A percentile compares a stretch with the other conserved stretches of the same genome.
phyloP scores from a whole-genome alignment of 1,140 invertebrate genomes.

The Drosophila oshimai region DNA sequence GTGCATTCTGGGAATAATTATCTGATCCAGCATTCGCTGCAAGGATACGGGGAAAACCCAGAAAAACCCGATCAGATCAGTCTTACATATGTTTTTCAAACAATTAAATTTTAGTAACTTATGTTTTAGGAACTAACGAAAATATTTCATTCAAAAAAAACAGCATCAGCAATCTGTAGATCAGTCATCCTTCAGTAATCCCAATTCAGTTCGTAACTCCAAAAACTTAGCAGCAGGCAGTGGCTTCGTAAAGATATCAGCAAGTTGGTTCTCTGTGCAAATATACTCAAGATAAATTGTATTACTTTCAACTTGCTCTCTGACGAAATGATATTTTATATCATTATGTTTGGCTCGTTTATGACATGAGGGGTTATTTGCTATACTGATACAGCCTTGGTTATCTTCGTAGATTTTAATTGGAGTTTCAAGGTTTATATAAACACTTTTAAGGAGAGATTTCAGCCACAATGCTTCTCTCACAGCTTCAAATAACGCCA shows the following conservation, averaged over 20 bases:
- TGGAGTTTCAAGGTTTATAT: background rate
- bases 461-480: too few species aligned
- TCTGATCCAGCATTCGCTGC: background rate
- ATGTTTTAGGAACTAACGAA: background rate
- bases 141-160: background rate
- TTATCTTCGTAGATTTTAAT: background rate
- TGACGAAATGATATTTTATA: too few species aligned
- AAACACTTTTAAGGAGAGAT: background rate
- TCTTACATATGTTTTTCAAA: background rate
- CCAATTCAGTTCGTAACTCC: background rate
- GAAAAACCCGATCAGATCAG: background rate
- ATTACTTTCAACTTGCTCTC: background rate
- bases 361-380: background rate
- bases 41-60: background rate
- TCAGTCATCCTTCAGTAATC: background rate
- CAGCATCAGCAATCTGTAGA: background rate
- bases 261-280: background rate
- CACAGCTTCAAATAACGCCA: too few species aligned
- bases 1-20: background rate
- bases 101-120: background rate
- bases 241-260: background rate
- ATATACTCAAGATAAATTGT: background rate
- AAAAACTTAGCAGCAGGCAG: background rate
- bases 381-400: background rate
- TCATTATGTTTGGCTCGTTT: slow-evolving; percentile 1